Percentiles rank a stretch among this genome's conserved stretches.
phyloP scores from a whole-genome alignment of 2,113 vertebrate genomes.

The Microcebus lehilahytsara region DNA sequence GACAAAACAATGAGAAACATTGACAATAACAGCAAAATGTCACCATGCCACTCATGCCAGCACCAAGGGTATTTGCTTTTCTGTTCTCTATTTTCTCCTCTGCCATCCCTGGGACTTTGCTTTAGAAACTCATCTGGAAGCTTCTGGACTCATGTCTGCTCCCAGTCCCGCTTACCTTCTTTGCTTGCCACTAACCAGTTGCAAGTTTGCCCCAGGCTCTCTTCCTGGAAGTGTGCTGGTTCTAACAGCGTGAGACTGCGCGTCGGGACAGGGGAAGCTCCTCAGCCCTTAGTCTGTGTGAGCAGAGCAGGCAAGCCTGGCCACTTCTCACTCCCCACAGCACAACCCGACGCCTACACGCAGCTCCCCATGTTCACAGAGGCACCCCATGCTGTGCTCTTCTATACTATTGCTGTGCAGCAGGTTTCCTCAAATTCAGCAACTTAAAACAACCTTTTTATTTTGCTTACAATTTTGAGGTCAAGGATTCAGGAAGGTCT shows the following conservation, averaged over 20 bases:
- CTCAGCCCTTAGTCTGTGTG: not conserved
- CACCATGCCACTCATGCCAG: rapidly evolving
- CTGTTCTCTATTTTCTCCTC: conserved; percentile 22
- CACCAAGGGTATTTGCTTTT: not conserved
- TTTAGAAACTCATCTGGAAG: not conserved
- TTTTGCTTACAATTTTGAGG: not conserved
- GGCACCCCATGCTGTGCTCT: too few species aligned
- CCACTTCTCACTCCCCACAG: not conserved
- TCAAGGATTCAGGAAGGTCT: not conserved
- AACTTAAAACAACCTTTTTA: not conserved
- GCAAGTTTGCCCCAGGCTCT: not conserved
- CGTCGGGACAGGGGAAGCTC: rapidly evolving
- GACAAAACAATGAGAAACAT: not conserved
- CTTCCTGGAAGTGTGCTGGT: not conserved
- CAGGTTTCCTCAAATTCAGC: not conserved
- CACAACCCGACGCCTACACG: rapidly evolving
- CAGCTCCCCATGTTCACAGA: not conserved
- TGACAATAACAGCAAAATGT: not conserved
- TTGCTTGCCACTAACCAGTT: not conserved
- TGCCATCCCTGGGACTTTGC: not conserved
- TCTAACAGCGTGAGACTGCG: not conserved
- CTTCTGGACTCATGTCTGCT: not conserved
- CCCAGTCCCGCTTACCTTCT: not conserved
- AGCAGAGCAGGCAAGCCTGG: not conserved
- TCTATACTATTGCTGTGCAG: not conserved